These are phyloP conservation scores for Clarias batrachus DNA, from an alignment of 2,113 vertebrate species.

Conservation along the genomic window DNA sequence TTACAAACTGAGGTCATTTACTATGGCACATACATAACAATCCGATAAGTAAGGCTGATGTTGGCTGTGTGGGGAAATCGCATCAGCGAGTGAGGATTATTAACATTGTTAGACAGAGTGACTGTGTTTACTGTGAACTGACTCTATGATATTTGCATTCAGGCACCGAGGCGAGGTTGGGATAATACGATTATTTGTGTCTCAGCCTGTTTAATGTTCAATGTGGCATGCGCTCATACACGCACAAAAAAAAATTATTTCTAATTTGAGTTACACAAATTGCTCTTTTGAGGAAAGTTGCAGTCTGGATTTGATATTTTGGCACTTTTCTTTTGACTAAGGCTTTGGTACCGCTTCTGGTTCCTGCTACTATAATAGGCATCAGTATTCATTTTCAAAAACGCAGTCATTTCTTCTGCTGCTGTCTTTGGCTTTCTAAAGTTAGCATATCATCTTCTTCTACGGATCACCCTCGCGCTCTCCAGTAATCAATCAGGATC, in stretches of 20 bases:
- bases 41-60: background rate
- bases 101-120: background rate
- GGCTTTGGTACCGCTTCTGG: background rate
- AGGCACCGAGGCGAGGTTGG: background rate
- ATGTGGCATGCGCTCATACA: background rate
- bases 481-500: constrained; percentile 25
- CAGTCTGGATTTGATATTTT: background rate
- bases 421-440: constrained; percentile 14
- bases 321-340: background rate
- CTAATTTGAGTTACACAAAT: background rate
- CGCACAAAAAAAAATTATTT: background rate
- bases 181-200: background rate
- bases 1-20: background rate
- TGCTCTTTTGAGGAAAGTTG: background rate
- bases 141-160: background rate
- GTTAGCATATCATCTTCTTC: constrained; percentile 7
- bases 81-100: background rate
- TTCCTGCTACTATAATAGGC: constrained; percentile 2
- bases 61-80: background rate
- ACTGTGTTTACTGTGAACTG: background rate
- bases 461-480: background rate
- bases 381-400: constrained; percentile 23
- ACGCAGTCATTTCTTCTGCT: constrained; percentile 4
- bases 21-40: background rate
- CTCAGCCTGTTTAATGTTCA: background rate